phyloP scores from a whole-genome alignment of 1,140 invertebrate genomes.

The Arion vulgaris region DNA sequence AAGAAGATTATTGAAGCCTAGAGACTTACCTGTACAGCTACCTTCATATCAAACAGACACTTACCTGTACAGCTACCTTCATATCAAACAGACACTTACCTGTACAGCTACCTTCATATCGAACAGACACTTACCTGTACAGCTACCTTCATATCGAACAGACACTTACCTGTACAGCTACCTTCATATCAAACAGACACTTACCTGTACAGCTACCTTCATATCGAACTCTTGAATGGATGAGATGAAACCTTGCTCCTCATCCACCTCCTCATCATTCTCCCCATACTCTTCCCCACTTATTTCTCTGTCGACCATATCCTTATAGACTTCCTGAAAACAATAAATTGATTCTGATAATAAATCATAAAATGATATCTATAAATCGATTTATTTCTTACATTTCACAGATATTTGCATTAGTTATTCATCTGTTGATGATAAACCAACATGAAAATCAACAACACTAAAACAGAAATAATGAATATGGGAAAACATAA shows the following conservation, averaged over 20 bases:
- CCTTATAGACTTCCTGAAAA: conserved; percentile 22
- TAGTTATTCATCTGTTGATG: not conserved
- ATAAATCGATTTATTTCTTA: no score
- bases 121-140: no score
- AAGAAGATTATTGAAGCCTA: no score
- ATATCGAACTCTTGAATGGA: conserved; percentile 27
- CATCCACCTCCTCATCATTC: not conserved
- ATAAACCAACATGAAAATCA: not conserved
- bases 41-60: no score
- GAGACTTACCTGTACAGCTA: no score
- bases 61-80: no score
- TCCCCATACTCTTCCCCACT: not conserved
- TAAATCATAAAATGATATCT: not conserved
- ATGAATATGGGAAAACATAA: not conserved
- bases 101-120: no score
- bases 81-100: no score
- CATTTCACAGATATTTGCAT: not conserved
- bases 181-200: not conserved
- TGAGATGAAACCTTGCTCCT: not conserved
- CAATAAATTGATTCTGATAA: not conserved
- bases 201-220: conserved; percentile 33
- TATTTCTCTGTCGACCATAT: conserved; percentile 5
- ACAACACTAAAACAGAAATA: not conserved
- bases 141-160: no score
- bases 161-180: no score